Evolutionary conservation across 2,797 vertebrate genomes (phyloP), one percentile per base, ranked within the genome.

Genomic region (Hypotaenidia philippensis): DNA sequence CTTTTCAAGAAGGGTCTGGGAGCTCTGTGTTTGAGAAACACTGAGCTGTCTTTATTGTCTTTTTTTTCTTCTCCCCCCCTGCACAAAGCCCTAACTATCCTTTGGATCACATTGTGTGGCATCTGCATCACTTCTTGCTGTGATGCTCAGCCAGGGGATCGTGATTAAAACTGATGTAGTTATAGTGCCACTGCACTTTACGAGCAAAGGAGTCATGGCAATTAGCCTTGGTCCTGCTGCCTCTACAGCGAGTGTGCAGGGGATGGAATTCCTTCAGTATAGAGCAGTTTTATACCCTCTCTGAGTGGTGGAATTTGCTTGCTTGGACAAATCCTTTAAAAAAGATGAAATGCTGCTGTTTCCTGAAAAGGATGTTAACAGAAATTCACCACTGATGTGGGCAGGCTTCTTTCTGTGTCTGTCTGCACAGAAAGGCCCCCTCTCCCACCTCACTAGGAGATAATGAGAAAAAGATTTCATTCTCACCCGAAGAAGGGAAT

Each of bases 231-330:
- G 38, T 81, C 36, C 61, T 81, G 27, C 50, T 3, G 2, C 47
- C 23, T 27, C 6, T 60, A 3, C 60, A 90, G 69, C 0, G 1
- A 34, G 17, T 71, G 14, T 11, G 13, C 41, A 74, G 32, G 11
- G 64, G 50, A 55, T 71, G 50, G 82, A 57, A 91, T 93, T 91
- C 81, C 36, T 93, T 81, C 12, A 1, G 20, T 40, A 40, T 2
- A 8, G 57, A 68, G 55, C 47, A 21, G 32, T 85, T 94, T 87
- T 78, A 60, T 77, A 40, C 50, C 71, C 11, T 26, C 10, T 74
- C 47, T 36, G 45, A 93, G 50, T 57, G 76, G 45, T 87, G 89
- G 92, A 94, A 94, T 96, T 92, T 94, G 65, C 92, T 95, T 94
- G n/a, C 56, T 92, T 93, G 83, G 81, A 74, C 32, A 80, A 79